Base-by-base conservation (phyloP, 1,140 invertebrate genomes). In the Heliconius hewitsoni region DNA sequence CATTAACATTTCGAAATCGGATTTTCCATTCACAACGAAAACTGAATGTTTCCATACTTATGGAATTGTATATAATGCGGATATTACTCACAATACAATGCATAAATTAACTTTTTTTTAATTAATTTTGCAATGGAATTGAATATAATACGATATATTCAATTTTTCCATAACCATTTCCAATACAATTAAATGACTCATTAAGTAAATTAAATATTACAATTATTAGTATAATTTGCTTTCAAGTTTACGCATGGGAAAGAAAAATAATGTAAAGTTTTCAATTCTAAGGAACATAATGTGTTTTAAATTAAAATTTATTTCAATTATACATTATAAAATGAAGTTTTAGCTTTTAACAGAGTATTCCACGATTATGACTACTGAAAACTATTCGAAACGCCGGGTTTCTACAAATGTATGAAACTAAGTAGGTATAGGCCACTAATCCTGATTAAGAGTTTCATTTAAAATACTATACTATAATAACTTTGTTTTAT, bases 41-140 rank as follows among this genome's bases (percentile, higher is more conserved):
- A 81, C 52, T 57, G 42, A 78, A 81, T 71, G 39, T 71, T 81
- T 77, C 76, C 79, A 81, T 30, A 74, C 37, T 72, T 73, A 76
- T 74, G 79, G 57, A 81, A 81, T 66, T 42, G 55, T 75, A 66
- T 81, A 74, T 11, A 71, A 77, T 74, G 78, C 80, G 80, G 80
- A 81, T 81, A 79, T 72, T 75, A 72, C 19, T 75, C 78, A 75
- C 39, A 52, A 66, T 9, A 30, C 73, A 46, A 55, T 74, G 50
- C 76, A 78, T 52, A 55, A 42, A 57, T 42, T 78, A 60, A 30
- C 16, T 66, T 66, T 66, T 55, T 71, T 52, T 37, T 8, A 3
- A 55, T 70, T 42, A 79, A 55, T 75, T 74, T 78, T 78, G 60
- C 72, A 55, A 57, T 72, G 72, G 78, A 74, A 79, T 30, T 74